These are phyloP conservation scores for Gadopsis marmoratus DNA, from an alignment of 2,797 vertebrate genomes.

Conservation along the genomic window DNA sequence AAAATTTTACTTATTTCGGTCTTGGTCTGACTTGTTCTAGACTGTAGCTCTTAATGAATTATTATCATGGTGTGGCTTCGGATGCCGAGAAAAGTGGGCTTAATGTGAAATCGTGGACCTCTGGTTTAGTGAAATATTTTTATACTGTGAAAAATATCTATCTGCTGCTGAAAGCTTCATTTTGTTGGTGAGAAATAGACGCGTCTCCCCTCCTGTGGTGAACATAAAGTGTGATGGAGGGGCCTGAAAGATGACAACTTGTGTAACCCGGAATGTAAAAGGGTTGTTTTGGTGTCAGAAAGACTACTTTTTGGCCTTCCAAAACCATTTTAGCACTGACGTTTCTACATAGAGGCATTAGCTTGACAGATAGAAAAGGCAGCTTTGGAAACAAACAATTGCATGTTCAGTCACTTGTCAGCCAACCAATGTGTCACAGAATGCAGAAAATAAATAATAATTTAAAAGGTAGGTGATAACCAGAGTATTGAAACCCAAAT, in stretches of 20 bases:
- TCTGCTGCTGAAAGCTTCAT: slow-evolving; percentile 45
- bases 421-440: background rate
- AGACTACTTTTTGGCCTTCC: background rate
- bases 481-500: slow-evolving; percentile 21
- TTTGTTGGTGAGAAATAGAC: slow-evolving; percentile 1
- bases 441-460: background rate
- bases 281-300: slow-evolving; percentile 18
- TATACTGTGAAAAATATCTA: slow-evolving; percentile 77
- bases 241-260: background rate
- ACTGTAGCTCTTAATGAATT: slow-evolving; percentile 51
- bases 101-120: slow-evolving; percentile 71
- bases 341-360: background rate
- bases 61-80: slow-evolving; percentile 46
- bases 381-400: slow-evolving; percentile 21
- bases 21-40: slow-evolving; percentile 28
- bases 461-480: slow-evolving; percentile 6
- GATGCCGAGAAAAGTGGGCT: slow-evolving; percentile 46
- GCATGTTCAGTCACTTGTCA: slow-evolving; percentile 7
- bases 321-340: slow-evolving; percentile 21
- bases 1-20: slow-evolving; percentile 16
- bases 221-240: slow-evolving; percentile 18
- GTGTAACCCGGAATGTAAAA: slow-evolving; percentile 44
- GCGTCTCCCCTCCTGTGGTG: slow-evolving; percentile 8
- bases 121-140: slow-evolving; percentile 70
- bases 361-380: slow-evolving; percentile 19